Evolutionary conservation across 2,113 vertebrate species (phyloP), one percentile per base, ranked within the genome.

Genomic region (Mola mola): DNA sequence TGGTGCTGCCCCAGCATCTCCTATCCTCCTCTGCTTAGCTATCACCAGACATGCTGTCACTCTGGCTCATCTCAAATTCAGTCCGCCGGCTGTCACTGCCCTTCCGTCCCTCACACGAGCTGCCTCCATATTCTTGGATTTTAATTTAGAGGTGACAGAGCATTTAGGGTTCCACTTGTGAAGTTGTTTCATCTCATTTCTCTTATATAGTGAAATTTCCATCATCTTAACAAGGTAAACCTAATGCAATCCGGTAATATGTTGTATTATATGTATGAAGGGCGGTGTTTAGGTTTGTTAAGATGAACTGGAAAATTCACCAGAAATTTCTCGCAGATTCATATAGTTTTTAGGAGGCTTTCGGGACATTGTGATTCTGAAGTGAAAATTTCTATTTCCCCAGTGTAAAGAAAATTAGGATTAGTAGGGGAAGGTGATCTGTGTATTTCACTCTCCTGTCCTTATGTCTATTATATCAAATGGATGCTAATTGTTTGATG

Each of bases 1-100:
- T 17, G 6, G 28, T 49, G 68, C 55, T 71, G 61, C 34, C 60
- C 52, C 4, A 49, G 62, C 67, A 26, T n/a, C n/a, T n/a, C n/a
- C 16, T 26, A 72, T 31, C n/a, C 15, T 8, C 52, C 69, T 73
- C 53, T 71, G 34, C 66, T 73, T 59, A 73, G 49, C 57, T 81
- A 83, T 90, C 84, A 79, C 44, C 79, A 68, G 41, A 13, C 53
- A 71, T 87, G 51, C 62, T 76, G 48, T 90, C 79, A 82, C 46
- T 86, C 42, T 79, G 59, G 47, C 66, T 89, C 84, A 87, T 77
- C 49, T 28, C 20, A 21, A 29, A 81, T 50, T 66, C 72, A 65
- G 71, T 75, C 83, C 75, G 40, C 65, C 57, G 49, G 71, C 83
- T 66, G 77, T 75, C 79, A 61, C 9, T 85, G 88, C 65, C 82